phyloP scores from a whole-genome alignment of 2,113 vertebrate genomes.

The Eonycteris spelaea region DNA sequence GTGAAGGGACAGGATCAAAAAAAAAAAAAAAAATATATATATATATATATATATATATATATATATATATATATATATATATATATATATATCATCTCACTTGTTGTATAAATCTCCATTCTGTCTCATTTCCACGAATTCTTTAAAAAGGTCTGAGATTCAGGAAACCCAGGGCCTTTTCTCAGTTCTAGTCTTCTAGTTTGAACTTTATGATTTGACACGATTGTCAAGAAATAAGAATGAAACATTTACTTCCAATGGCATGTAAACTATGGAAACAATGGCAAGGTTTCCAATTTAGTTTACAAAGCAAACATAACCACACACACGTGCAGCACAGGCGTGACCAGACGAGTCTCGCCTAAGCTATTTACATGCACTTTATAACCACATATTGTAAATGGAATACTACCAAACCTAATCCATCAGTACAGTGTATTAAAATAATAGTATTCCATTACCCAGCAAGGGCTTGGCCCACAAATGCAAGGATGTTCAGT shows the following conservation, averaged over 20 bases:
- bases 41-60: too few species aligned
- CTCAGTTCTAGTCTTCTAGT: neutral
- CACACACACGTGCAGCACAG: neutral
- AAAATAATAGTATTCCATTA: neutral
- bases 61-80: too few species aligned
- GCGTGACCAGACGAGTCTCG: neutral
- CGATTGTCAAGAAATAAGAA: slow-evolving; percentile 3
- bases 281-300: neutral
- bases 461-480: neutral
- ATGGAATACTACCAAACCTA: neutral
- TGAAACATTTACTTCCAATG: neutral
- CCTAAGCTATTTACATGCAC: neutral
- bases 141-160: neutral
- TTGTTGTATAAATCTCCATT: neutral
- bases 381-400: neutral
- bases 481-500: neutral
- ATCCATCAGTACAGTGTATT: neutral
- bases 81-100: neutral
- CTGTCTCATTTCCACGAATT: neutral
- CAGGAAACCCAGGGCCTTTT: neutral
- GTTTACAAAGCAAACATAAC: neutral
- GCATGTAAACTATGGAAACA: neutral
- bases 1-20: neutral
- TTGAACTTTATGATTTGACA: slow-evolving; percentile 3
- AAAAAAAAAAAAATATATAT: too few species aligned